phyloP scores from a whole-genome alignment of 2,113 vertebrate species.

The Scytalopus superciliaris region DNA sequence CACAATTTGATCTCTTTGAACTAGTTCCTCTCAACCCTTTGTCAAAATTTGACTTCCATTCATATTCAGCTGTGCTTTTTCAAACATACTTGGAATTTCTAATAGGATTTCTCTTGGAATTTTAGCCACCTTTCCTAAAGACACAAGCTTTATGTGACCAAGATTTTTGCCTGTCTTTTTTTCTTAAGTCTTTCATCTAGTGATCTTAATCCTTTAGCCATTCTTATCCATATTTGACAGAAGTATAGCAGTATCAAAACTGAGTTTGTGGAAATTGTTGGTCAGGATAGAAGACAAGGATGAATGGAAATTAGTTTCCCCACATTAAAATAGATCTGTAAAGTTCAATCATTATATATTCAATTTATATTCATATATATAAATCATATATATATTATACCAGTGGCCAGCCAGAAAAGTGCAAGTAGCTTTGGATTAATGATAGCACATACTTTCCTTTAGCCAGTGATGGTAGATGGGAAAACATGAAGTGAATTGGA shows the following conservation, averaged over 20 bases:
- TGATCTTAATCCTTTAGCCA: neutral
- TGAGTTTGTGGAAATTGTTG: neutral
- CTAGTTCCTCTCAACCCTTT: neutral
- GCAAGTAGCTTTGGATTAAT: neutral
- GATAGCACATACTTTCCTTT: fast-evolving
- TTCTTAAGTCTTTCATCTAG: neutral
- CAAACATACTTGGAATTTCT: neutral
- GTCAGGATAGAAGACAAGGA: neutral
- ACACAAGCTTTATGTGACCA: neutral
- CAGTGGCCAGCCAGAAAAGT: neutral
- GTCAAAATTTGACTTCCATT: neutral
- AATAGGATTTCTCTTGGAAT: neutral
- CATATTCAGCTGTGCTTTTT: neutral
- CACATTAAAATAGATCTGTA: neutral
- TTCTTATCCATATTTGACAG: neutral
- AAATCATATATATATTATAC: neutral
- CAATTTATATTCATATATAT: neutral
- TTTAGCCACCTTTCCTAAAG: neutral
- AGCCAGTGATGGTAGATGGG: no score
- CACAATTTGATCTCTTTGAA: neutral
- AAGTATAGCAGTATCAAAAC: neutral
- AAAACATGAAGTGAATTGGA: neutral
- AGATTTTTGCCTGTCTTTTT: neutral
- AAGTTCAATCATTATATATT: neutral
- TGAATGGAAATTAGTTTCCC: neutral